Base-by-base conservation (phyloP, 2,888 invertebrate species). In the Apamea monoglypha region DNA sequence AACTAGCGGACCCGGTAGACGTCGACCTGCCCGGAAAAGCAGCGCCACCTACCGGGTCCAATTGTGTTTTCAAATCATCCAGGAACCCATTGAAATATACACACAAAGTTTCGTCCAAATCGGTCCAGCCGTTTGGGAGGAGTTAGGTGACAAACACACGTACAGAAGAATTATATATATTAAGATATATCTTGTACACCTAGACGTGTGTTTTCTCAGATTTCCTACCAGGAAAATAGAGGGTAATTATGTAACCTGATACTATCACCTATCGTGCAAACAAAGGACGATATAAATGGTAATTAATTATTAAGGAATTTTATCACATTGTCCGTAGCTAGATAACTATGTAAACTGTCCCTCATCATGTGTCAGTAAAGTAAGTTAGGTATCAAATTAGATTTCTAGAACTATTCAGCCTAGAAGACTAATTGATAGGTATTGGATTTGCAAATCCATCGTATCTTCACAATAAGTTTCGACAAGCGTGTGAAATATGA, bases 151-250 rank as follows among this genome's bases (percentile, higher is more conserved):
- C 3, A 36, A 36, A 36, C 36, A 36, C 36, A 2, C 36, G 36
- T 36, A 36, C 36, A 36, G 4, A 36, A 36, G 36, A 2, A 36
- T 36, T 36, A 36, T 36, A 36, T 36, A 36, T 36, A 36, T 2
- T 36, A 36, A 36, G 32, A 53, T 69, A n/a, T 8, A 44, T 36
- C 8, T 16, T 80, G 14, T 25, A n/a, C 2, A 2, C 12, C 21
- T 8, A 29, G 36, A 21, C 36, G 36, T 59, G 8, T 64, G 21
- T 44, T 76, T 80, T 72, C 72, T 76, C 14, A 82, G 71, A 74
- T 82, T 69, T 66, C 40, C 40, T 40, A 36, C 40, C 53, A 76
- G 83, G 83, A 83, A 83, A 83, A 76, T 74, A 14, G 16, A 40
- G 12, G 18, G 25, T 59, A 21, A 40, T 72, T 36, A 40, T 72